Evolutionary conservation across 2,888 invertebrate genomes (phyloP).

Genomic region (Atrina japonica): DNA sequence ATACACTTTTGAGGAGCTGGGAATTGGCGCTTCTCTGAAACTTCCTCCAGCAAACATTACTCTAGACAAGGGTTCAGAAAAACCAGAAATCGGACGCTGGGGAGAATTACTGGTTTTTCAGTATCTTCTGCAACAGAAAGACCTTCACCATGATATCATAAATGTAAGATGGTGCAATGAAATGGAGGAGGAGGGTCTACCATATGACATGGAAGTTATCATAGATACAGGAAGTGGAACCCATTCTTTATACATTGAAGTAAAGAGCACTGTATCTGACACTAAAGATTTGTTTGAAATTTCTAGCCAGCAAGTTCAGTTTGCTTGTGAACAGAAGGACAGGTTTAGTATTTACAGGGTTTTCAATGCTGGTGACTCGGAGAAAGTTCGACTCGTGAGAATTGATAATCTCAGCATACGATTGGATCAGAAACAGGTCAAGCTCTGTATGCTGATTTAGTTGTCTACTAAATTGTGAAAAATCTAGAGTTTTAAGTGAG

Average conservation of each 20-base stretch:
- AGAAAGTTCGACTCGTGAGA: constrained; percentile 64
- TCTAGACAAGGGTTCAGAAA: constrained; percentile 42
- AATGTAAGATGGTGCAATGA: constrained; percentile 71
- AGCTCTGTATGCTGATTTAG: constrained; percentile 68
- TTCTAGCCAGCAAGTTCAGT: constrained; percentile 74
- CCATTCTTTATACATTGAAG: constrained; percentile 55
- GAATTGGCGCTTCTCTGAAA: constrained; percentile 54
- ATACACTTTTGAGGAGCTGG: constrained; percentile 68
- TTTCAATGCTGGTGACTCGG: constrained; percentile 72
- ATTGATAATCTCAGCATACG: constrained; percentile 71
- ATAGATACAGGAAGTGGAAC: constrained; percentile 47
- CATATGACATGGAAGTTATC: constrained; percentile 75
- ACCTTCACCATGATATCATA: constrained; percentile 49
- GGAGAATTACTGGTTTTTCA: constrained; percentile 75
- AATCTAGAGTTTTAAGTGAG: too few relatives aligned
- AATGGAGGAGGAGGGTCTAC: constrained; percentile 62
- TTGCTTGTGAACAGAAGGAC: constrained; percentile 68
- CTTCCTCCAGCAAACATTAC: constrained; percentile 41
- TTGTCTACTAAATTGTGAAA: too few relatives aligned
- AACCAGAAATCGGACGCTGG: constrained; percentile 69
- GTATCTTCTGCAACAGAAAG: constrained; percentile 67
- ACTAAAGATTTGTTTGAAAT: constrained; percentile 76
- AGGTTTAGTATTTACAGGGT: constrained; percentile 76
- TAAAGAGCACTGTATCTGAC: constrained; percentile 70
- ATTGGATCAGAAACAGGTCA: constrained; percentile 67